Evolutionary conservation across 1,140 invertebrate species (phyloP).

Genomic region (Dermatophagoides farinae): DNA sequence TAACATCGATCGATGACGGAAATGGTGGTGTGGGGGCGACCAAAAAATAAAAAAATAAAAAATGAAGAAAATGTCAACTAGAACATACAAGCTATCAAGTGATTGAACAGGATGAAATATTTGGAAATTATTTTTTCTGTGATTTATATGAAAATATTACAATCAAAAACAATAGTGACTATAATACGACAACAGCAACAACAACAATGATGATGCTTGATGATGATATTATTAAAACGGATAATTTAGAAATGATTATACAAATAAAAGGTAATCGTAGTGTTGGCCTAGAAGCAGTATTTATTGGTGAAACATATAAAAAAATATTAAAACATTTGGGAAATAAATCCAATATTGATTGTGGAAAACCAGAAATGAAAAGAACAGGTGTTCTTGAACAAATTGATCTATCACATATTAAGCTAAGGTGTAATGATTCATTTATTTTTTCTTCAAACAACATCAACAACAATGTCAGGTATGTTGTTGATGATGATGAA

Average conservation of each 20-base stretch:
- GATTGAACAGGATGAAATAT: background rate
- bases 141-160: background rate
- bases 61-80: background rate
- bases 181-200: background rate
- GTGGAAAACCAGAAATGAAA: background rate
- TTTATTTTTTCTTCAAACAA: background rate
- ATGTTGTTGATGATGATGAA: background rate
- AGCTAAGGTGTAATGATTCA: constrained; percentile 3
- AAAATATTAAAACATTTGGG: background rate
- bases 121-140: constrained; percentile 11
- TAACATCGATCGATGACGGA: no score
- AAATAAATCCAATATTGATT: background rate
- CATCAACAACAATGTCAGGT: background rate
- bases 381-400: background rate
- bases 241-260: background rate
- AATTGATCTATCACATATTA: background rate
- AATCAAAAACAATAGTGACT: no score
- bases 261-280: background rate
- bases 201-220: no score
- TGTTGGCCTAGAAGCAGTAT: constrained; percentile 5
- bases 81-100: background rate
- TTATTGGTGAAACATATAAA: constrained; percentile 6
- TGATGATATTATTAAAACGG: background rate
- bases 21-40: no score
- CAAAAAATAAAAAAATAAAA: no score